Base-by-base conservation (phyloP, 2,113 vertebrate genomes). In the Clarias gariepinus region DNA sequence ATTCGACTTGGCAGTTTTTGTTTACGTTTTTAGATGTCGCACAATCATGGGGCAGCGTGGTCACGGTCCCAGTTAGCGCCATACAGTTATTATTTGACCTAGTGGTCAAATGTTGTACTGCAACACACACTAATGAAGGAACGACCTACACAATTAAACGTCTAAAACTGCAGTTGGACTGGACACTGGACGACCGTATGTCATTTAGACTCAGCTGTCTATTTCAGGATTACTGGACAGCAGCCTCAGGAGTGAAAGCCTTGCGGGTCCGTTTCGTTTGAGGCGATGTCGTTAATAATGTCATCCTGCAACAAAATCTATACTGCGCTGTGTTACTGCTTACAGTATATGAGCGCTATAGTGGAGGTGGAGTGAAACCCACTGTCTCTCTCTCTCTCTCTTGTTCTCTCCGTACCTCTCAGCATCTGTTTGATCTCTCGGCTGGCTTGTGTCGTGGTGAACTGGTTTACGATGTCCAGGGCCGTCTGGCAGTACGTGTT, bases 351-450 rank as follows among this genome's bases (percentile, higher is more conserved):
- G 61, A 25, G 16, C 57, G 4, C 57, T 58, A 63, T 63, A 63
- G 9, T 64, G 11, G 66, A 69, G 64, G 3, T 66, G 12, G 66
- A 69, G 64, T 68, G n/a, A 28, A 64, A 64, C 25, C 25, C 25
- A 13, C n/a, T n/a, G 2, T 10, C 0, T 64, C 25, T 64, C 63
- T 18, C 57, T 58, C 57, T 58, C 61, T 63, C 61, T 63, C 61
- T 25, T 36, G 33, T 36, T 77, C 52, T 41, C 58, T 63, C 28
- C 81, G 30, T 88, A 98, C 98, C 98, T 96, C 98, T 95, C 64
- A 99, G 96, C 90, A 99, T 96, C 87, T 99, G 98, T 91, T 99
- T 99, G 92, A 99, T 99, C 95, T 99, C 98, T 69, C 97, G 95
- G 95, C 98, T 96, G 94, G 98, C 98, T 91, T 99, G 98, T 1